Conservation (phyloP, 2,113 vertebrate species). For the Australoheros scitulus region DNA sequence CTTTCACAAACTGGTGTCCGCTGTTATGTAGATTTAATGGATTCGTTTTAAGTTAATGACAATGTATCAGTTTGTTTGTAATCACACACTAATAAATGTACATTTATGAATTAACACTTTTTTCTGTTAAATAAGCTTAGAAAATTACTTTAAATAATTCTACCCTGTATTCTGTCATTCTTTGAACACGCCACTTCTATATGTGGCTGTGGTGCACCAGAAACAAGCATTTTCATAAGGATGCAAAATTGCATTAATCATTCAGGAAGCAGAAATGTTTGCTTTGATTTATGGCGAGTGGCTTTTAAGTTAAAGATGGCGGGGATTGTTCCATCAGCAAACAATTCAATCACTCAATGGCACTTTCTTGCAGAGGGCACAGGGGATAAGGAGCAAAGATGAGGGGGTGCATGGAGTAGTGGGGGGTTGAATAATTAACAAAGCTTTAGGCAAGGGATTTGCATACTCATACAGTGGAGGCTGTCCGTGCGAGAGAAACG, state of each 20-base stretch:
- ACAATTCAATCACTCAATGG: conserved; percentile 68
- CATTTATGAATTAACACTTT: neutral
- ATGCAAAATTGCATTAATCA: conserved; percentile 63
- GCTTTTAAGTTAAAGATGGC: conserved; percentile 66
- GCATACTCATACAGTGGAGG: conserved; percentile 49
- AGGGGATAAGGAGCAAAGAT: conserved; percentile 19
- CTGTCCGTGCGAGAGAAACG: conserved; percentile 19
- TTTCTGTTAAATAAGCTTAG: neutral
- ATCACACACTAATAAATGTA: neutral
- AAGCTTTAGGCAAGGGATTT: conserved; percentile 55
- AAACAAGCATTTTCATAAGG: conserved; percentile 40
- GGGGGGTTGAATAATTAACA: conserved; percentile 69
- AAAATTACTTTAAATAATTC: conserved; percentile 4
- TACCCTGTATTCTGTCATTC: neutral
- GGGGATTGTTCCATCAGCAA: conserved; percentile 61
- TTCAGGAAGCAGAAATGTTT: conserved; percentile 47
- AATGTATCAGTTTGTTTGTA: neutral
- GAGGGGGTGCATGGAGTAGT: neutral
- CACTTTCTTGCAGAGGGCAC: conserved; percentile 51
- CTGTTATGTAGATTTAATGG: neutral
- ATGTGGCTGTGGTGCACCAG: neutral
- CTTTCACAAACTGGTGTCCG: neutral
- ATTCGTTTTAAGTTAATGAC: neutral
- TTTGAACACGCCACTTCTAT: neutral
- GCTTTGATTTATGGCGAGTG: conserved; percentile 66